Conservation (phyloP, 2,113 vertebrate species). For the Cyprinodon brontotheroides region DNA sequence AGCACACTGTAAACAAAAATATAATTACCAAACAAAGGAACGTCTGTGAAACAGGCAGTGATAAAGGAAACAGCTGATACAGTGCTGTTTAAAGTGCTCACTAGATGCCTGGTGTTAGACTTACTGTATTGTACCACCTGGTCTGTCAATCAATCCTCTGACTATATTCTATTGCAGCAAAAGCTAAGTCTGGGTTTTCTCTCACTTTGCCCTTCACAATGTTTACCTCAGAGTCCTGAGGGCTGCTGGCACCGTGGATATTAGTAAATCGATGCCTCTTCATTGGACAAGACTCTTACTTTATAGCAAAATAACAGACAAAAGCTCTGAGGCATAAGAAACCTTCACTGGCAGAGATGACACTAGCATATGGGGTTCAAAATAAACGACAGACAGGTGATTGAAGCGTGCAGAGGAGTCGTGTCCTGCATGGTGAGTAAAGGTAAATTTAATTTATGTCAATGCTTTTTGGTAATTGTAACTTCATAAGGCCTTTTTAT, state of each 20-base stretch:
- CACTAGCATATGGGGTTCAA: neutral
- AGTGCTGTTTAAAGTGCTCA: neutral
- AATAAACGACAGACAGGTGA: conserved; percentile 25
- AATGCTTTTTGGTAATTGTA: neutral
- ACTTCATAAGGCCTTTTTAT: neutral
- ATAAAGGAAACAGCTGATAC: neutral
- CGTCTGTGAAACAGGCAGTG: neutral
- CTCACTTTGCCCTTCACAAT: conserved; percentile 8
- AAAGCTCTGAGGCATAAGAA: conserved; percentile 2
- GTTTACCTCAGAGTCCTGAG: conserved; percentile 13
- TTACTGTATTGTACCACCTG: neutral
- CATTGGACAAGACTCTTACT: conserved; percentile 10
- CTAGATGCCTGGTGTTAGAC: neutral
- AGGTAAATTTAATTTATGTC: neutral
- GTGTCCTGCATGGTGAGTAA: too few species aligned
- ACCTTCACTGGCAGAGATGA: neutral
- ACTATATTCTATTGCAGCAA: neutral
- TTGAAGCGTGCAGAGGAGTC: neutral
- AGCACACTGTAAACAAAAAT: neutral
- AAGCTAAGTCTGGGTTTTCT: neutral
- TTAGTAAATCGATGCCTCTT: conserved; percentile 12
- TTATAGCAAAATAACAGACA: conserved; percentile 2
- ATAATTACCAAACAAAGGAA: neutral
- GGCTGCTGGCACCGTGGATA: conserved; percentile 6
- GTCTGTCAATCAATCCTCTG: neutral